Percentiles rank a stretch among this genome's conserved stretches.
phyloP scores from a whole-genome alignment of 1,140 invertebrate species.

The Dreissena polymorpha region DNA sequence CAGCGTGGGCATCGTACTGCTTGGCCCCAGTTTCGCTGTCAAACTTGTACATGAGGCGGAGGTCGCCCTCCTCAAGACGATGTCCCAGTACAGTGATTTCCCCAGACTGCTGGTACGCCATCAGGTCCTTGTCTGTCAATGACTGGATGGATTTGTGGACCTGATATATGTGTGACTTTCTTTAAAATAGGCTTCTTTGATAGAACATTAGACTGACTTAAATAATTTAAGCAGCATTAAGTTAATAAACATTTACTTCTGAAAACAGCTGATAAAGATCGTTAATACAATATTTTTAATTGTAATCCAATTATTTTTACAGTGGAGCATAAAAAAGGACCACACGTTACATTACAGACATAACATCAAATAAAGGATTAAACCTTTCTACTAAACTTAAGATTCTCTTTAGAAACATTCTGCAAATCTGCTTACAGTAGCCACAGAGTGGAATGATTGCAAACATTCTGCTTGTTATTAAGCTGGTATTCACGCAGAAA shows the following conservation, averaged over 20 bases:
- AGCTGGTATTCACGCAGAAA: no score
- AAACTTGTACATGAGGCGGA: constrained; percentile 92
- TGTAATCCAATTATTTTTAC: no score
- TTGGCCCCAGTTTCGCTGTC: constrained; percentile 82
- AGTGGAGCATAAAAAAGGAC: no score
- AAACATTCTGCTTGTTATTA: no score
- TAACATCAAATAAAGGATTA: no score
- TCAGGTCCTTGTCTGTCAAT: constrained; percentile 90
- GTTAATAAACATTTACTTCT: background rate
- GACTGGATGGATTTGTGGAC: constrained; percentile 91
- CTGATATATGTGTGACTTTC: constrained; percentile 87
- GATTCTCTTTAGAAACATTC: no score
- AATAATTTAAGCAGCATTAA: background rate
- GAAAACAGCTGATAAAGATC: background rate
- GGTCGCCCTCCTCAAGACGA: constrained; percentile 88
- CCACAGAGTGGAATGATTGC: no score
- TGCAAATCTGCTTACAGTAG: no score
- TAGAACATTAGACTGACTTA: constrained; percentile 34
- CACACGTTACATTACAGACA: no score
- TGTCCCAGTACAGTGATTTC: constrained; percentile 83
- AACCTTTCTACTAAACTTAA: no score
- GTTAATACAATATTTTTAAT: no score
- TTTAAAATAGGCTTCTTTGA: constrained; percentile 73
- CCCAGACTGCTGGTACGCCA: constrained; percentile 87
- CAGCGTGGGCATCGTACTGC: constrained; percentile 93